Base-by-base conservation (phyloP, 2,113 vertebrate genomes). In the Crotalus horridus region DNA sequence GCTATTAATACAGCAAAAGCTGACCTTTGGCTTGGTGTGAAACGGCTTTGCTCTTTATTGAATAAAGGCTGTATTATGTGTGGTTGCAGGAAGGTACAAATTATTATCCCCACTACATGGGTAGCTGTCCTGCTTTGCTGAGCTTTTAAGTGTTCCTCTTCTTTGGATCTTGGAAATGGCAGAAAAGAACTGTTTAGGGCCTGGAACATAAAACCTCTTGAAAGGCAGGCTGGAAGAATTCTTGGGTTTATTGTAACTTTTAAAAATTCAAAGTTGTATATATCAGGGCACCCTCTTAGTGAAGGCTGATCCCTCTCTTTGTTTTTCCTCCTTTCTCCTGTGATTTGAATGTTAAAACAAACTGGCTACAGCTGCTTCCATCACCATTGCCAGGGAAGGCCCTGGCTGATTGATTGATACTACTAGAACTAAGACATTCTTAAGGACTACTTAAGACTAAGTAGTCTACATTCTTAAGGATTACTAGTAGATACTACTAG, bases 1-100 rank as follows among this genome's bases (percentile, higher is more conserved):
- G 97, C 97, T 98, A 98, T 98, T 98, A 98, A 98, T 98, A 97
- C 96, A 97, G 96, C 96, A 97, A 96, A 97, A 97, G 94, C 96
- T 97, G 96, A 98, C 97, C 97, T 98, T 97, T 98, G 97, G 96
- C 97, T 96, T 96, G 91, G 95, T 48, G 92, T 96, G 96, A 98
- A 98, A 97, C n/a, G 29, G 96, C 97, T 98, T 98, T 97, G 95
- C 96, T 97, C 96, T 98, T 97, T 98, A 96, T 97, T 97, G 97
- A 97, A 97, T 98, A 97, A 97, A 98, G 97, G 96, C 96, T 97
- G 94, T 97, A 97, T 98, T 97, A 97, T 97, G 89, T 96, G 96
- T 94, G 94, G 97, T 94, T 97, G 96, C 97, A 97, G 96, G 95
- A 97, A 96, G 96, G 94, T 96, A 94, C 95, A 95, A 95, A 96